These are phyloP conservation scores for Carterocephalus palaemon DNA, from an alignment of 2,888 invertebrate genomes.

Conservation along the genomic window DNA sequence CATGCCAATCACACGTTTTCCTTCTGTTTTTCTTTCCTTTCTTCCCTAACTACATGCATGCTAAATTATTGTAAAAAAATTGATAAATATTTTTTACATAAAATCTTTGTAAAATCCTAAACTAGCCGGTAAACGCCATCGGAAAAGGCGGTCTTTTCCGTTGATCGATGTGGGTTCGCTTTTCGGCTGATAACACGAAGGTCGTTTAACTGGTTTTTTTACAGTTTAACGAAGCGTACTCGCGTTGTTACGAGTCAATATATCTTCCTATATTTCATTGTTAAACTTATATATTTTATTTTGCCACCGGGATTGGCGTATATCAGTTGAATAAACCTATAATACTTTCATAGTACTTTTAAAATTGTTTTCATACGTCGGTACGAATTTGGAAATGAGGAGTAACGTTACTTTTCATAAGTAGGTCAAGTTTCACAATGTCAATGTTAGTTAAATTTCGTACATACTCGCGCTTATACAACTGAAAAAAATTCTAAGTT, in stretches of 20 bases:
- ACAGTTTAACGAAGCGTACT: slow-evolving; percentile 72
- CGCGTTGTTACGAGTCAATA: slow-evolving; percentile 34
- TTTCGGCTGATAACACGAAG: slow-evolving; percentile 69
- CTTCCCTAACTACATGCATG: slow-evolving; percentile 62
- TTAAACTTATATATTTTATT: no score
- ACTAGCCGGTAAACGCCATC: slow-evolving; percentile 30
- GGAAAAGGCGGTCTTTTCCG: slow-evolving; percentile 50
- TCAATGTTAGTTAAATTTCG: not conserved
- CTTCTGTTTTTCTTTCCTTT: slow-evolving; percentile 49
- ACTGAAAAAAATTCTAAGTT: not conserved
- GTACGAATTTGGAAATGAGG: not conserved
- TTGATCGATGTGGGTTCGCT: slow-evolving; percentile 43
- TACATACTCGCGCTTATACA: not conserved
- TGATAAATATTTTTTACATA: no score
- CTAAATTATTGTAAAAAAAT: no score
- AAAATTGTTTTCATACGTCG: slow-evolving; percentile 22
- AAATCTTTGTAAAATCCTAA: slow-evolving; percentile 26
- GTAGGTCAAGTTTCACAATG: slow-evolving; percentile 19
- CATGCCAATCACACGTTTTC: slow-evolving; percentile 75
- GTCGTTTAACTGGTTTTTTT: slow-evolving; percentile 71
- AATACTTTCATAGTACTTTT: no score
- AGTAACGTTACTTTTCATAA: slow-evolving; percentile 7
- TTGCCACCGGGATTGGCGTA: no score
- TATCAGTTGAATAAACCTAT: no score
- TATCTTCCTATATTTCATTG: slow-evolving; percentile 8